These are phyloP conservation scores for Rotaria sp. DNA, from an alignment of 2,888 invertebrate genomes.

Conservation along the genomic window DNA sequence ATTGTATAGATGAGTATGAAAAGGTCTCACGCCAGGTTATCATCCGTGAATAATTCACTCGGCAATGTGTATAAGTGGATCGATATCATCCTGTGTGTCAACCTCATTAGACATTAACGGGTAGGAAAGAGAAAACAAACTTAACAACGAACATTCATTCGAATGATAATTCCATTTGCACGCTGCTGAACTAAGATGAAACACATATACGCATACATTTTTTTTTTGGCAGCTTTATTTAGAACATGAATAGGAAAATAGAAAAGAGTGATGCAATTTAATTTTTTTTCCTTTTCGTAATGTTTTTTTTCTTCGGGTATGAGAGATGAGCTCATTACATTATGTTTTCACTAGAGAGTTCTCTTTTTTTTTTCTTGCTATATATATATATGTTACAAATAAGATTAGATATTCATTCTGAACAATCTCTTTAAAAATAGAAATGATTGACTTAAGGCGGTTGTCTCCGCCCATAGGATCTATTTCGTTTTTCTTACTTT, in stretches of 20 bases:
- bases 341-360: constrained; percentile 1
- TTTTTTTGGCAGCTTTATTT: not conserved
- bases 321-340: not conserved
- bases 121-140: not conserved
- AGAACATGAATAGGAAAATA: not conserved
- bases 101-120: constrained; percentile 13
- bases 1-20: constrained; percentile 12
- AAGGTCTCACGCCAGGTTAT: constrained; percentile 22
- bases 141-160: not conserved
- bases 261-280: not conserved
- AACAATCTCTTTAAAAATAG: not conserved
- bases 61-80: not conserved
- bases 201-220: not conserved
- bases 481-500: not conserved
- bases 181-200: not conserved
- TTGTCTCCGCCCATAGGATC: not conserved
- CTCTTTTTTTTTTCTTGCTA: too few relatives aligned
- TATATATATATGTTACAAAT: not conserved
- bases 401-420: constrained; percentile 1
- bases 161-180: not conserved
- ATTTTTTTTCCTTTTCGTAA: not conserved
- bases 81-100: constrained; percentile 24
- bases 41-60: not conserved
- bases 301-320: not conserved
- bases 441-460: constrained; percentile 2